Evolutionary conservation across 2,888 invertebrate genomes (phyloP).

Genomic region (Stenurella melanura): DNA sequence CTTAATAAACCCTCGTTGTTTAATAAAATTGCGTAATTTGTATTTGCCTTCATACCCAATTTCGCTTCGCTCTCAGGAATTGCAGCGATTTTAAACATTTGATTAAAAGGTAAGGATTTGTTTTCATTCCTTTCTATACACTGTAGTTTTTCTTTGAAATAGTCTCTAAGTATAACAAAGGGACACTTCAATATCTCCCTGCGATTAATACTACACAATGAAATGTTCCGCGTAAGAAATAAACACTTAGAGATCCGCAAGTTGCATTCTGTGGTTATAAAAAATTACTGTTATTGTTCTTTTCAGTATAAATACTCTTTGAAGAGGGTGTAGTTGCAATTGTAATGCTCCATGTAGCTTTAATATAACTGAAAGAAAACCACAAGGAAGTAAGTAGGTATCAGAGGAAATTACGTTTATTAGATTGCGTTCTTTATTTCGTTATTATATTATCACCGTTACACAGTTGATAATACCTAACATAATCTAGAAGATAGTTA

Average conservation of each 20-base stretch:
- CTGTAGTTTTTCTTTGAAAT: not conserved
- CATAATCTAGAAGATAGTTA: no score
- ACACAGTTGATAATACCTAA: no score
- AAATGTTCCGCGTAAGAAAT: not conserved
- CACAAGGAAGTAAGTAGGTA: no score
- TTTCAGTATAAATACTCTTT: not conserved
- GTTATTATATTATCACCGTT: no score
- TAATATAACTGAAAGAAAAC: no score
- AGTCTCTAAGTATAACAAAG: not conserved
- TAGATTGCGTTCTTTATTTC: no score
- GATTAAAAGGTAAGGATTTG: not conserved
- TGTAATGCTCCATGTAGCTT: not conserved
- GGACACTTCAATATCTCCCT: not conserved
- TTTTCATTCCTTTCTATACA: not conserved
- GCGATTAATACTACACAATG: not conserved
- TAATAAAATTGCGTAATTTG: not conserved
- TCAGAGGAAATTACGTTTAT: no score
- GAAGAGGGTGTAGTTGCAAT: not conserved
- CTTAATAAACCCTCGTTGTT: not conserved
- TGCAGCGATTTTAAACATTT: no score
- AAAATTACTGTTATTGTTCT: not conserved
- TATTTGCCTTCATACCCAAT: no score
- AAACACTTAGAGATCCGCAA: not conserved
- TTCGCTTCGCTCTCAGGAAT: no score
- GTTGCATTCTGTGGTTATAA: not conserved